Evolutionary conservation across 2,888 invertebrate genomes (phyloP), one percentile per base, ranked within the genome.

Genomic region (Rapana venosa): DNA sequence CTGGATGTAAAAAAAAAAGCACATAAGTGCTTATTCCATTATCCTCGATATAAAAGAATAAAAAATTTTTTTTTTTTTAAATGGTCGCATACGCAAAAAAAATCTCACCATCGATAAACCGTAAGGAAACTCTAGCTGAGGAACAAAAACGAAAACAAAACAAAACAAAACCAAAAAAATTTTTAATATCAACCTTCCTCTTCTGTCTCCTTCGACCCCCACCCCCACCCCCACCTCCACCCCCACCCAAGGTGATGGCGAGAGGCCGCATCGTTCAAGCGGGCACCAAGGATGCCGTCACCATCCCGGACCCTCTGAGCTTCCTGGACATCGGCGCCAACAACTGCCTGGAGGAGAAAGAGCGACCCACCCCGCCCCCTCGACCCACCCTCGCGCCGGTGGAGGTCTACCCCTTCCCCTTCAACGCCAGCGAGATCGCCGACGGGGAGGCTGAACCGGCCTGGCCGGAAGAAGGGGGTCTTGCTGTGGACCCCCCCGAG

Each of bases 171-270:
- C 58, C 58, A 15, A 58, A 58, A 58, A 58, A 58, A 58, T 13
- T 58, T 58, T 15, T 13, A 58, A 58, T 58, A 58, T 58, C 15
- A 13, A 15, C 15, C 8, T 58, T 58, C 11, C 11, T 58, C 8
- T 13, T 58, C 11, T 58, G 8, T 8, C 15, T 58, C 58, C 47
- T 47, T 8, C 47, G 8, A 47, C 47, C 2, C 47, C 2, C 47
- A 47, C 47, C 2, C 47, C 8, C 47, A 47, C 47, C 2, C 47
- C 2, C 47, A 47, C 47, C 8, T 8, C 8, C 47, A 5, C 47
- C 8, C 66, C 13, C 15, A 47, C 11, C 13, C 20, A 83, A 93
- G 93, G 93, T 93, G 15, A 92, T 93, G 92, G 91, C 93, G 4
- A 70, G 91, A 47, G 92, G 93, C 13, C 90, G 91, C 47, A 92